phyloP scores from a whole-genome alignment of 2,113 vertebrate species.

The Sprattus sprattus region DNA sequence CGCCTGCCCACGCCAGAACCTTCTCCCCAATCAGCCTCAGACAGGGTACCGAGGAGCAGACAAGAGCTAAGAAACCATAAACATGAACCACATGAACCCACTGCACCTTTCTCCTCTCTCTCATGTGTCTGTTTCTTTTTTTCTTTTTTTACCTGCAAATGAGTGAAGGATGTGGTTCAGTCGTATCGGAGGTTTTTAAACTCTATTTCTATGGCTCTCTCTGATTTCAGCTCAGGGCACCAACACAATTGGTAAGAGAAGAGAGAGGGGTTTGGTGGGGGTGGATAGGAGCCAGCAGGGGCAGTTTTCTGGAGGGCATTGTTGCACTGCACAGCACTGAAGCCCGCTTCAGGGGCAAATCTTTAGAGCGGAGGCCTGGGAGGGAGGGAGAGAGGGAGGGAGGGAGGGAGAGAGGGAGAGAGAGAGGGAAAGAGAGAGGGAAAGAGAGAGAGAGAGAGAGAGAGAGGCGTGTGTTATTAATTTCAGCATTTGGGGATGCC shows the following conservation, averaged over 20 bases:
- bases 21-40: neutral
- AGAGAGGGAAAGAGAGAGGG: neutral
- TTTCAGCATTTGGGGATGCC: slow-evolving; percentile 57
- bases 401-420: neutral
- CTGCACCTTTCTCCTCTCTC: neutral
- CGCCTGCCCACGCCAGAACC: neutral
- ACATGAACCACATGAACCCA: neutral
- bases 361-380: neutral
- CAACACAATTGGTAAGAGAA: neutral
- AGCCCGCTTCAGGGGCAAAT: neutral
- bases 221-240: neutral
- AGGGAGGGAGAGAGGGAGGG: neutral
- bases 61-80: neutral
- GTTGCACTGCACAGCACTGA: neutral
- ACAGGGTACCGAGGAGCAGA: neutral
- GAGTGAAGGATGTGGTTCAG: neutral
- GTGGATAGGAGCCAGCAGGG: neutral
- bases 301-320: neutral
- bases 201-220: neutral
- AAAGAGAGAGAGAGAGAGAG: neutral
- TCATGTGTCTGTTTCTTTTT: neutral
- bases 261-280: neutral
- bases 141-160: neutral
- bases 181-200: neutral
- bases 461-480: slow-evolving; percentile 62